Conservation (phyloP, 2,113 vertebrate genomes). For the Anguilla rostrata region DNA sequence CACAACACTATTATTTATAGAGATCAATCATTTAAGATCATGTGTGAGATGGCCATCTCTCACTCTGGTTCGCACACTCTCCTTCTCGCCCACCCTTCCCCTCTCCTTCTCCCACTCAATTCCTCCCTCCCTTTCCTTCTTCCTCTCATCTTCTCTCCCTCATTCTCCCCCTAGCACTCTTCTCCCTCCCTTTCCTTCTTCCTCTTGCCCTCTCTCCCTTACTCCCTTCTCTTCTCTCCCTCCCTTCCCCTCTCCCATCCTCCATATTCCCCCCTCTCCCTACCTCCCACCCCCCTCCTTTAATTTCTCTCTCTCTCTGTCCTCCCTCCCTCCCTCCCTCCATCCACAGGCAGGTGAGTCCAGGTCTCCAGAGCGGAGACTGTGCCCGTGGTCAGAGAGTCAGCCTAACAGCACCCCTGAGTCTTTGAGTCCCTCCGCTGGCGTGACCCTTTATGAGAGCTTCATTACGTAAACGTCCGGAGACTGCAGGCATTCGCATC, state of each 20-base stretch:
- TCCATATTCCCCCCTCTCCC: neutral
- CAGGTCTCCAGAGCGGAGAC: neutral
- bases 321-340: neutral
- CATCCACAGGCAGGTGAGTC: neutral
- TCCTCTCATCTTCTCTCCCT: too few relatives aligned
- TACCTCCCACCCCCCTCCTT: too few relatives aligned
- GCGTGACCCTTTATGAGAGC: slow-evolving; percentile 27
- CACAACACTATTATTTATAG: slow-evolving; percentile 7
- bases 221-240: too few relatives aligned
- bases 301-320: too few relatives aligned
- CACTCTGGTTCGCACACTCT: too few relatives aligned
- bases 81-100: too few relatives aligned
- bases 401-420: neutral
- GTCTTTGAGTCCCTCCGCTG: neutral
- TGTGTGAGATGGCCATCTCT: too few relatives aligned
- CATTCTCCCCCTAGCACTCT: neutral
- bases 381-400: neutral
- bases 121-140: too few relatives aligned
- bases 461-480: slow-evolving; percentile 43
- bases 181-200: too few relatives aligned
- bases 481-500: slow-evolving; percentile 44
- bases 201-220: too few relatives aligned
- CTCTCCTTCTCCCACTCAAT: too few relatives aligned
- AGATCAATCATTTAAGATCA: neutral
- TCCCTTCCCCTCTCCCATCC: too few relatives aligned